A percentile compares a stretch with the other conserved stretches of the same genome.
Conservation (phyloP, 2,113 vertebrate genomes). For the Jaculus jaculus region DNA sequence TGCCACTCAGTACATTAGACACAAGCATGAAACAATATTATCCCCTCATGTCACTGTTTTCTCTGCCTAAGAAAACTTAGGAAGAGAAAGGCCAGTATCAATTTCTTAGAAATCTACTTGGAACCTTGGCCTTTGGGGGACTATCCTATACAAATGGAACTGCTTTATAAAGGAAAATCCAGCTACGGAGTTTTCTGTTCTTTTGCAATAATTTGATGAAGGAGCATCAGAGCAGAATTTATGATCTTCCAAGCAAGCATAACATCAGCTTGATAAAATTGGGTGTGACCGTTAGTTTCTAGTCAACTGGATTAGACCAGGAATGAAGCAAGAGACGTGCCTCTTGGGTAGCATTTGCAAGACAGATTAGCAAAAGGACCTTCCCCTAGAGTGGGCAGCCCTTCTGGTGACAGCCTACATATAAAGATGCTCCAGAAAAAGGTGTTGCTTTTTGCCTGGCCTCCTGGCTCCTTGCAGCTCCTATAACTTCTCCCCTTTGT, state of each 20-base stretch:
- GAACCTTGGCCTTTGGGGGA: background rate
- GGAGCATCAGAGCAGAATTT: background rate
- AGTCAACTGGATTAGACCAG: no score
- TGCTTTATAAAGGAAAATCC: background rate
- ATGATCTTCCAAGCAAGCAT: background rate
- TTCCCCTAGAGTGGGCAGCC: no score
- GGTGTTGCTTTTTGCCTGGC: no score
- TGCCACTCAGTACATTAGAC: background rate
- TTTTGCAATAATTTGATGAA: background rate
- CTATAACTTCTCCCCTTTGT: no score
- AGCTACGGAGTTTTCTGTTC: background rate
- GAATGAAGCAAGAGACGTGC: no score
- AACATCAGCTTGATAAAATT: background rate
- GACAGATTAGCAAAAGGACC: no score
- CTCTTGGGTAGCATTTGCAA: no score
- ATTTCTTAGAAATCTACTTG: background rate
- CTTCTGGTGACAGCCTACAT: no score
- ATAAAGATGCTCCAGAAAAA: no score
- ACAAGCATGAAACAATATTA: background rate
- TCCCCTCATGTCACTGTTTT: background rate
- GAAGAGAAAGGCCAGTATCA: background rate
- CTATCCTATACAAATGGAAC: background rate
- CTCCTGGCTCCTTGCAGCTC: no score
- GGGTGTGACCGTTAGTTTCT: no score
- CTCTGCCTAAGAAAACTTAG: background rate